phyloP scores from a whole-genome alignment of 1,140 invertebrate species.

The Drosophila sproati region DNA sequence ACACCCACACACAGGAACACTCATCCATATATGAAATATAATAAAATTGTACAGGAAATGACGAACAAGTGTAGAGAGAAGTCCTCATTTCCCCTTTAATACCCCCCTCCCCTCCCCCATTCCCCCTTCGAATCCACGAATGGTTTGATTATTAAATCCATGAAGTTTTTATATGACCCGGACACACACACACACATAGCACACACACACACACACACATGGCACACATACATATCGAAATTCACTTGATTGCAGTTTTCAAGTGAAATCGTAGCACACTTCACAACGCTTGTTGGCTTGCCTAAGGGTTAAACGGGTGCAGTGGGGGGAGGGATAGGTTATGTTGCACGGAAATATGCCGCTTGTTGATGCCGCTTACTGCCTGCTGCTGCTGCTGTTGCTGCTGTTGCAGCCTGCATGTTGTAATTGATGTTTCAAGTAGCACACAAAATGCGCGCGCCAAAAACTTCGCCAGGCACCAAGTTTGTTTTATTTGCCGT shows the following conservation, averaged over 20 bases:
- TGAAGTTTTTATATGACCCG: slow-evolving; percentile 70
- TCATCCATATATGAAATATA: slow-evolving; percentile 75
- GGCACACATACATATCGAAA: slow-evolving; percentile 65
- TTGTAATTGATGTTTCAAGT: slow-evolving; percentile 77
- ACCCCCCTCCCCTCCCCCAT: slow-evolving; percentile 16
- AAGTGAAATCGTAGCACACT: slow-evolving; percentile 82
- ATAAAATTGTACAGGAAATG: slow-evolving; percentile 84
- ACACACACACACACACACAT: slow-evolving; percentile 26
- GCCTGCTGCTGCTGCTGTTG: slow-evolving; percentile 1
- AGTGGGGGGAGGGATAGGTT: background rate
- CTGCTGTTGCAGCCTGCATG: slow-evolving; percentile 28
- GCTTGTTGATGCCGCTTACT: slow-evolving; percentile 34
- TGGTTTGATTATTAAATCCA: slow-evolving; percentile 84
- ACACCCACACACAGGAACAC: slow-evolving; percentile 8
- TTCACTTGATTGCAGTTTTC: slow-evolving; percentile 83
- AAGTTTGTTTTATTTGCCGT: slow-evolving; percentile 76
- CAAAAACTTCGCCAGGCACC: slow-evolving; percentile 60
- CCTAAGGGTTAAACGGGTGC: slow-evolving; percentile 61
- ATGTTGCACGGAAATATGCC: slow-evolving; percentile 63
- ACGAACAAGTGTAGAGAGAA: slow-evolving; percentile 68
- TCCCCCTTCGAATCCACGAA: slow-evolving; percentile 68
- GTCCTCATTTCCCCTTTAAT: slow-evolving; percentile 9
- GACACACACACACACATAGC: slow-evolving; percentile 47
- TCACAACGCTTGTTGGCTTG: slow-evolving; percentile 65
- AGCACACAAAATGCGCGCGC: slow-evolving; percentile 63